Base-by-base conservation (phyloP, 30 jellyfish, hydroid and myxozoan genomes). In the Hydractinia echinata region DNA sequence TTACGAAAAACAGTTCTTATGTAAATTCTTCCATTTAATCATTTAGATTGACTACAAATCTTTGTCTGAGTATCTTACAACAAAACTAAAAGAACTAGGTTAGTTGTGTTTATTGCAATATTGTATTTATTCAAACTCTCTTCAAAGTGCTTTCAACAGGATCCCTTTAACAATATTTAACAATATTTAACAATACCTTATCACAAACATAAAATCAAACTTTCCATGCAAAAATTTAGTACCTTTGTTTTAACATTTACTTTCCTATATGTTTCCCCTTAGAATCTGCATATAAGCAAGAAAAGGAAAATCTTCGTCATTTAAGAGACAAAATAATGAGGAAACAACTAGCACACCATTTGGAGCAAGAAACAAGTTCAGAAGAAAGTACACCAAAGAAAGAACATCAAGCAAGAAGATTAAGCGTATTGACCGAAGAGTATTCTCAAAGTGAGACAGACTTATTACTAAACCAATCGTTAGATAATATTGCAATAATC, bases 41-140 rank as follows among this genome's bases (percentile, higher is more conserved):
- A 61, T 56, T 18, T 54, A 93, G 99, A 88, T 93, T 83, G 99
- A 93, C 64, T 93, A 87, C 90, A 87, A 87, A 69, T 94, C 96
- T 0, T 70, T 93, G 66, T 81, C 99, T 6, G 99, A 93, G 60
- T 84, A 79, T 53, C 83, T 93, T 9, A 44, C 90, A 9, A 80
- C 79, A 77, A 87, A 93, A 60, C 85, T 93, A 30, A 83, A 79
- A 71, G 95, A 93, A 62, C 84, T 92, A 62, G 98, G 98, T 92
- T 69, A 9, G 85, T 76, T 20, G n/a, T 52, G 19, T 64, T 64
- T 58, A 16, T 58, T 58, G 69, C 51, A 51, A n/a, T 64, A n/a
- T 13, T 64, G 7, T 6, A 44, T 6, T 4, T 64, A 30, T 30
- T 30, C 44, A 30, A 30, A 30, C 44, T 30, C 44, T 2, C 44